Conservation (phyloP, 2,113 vertebrate genomes). For the Pseudopipra pipra region DNA sequence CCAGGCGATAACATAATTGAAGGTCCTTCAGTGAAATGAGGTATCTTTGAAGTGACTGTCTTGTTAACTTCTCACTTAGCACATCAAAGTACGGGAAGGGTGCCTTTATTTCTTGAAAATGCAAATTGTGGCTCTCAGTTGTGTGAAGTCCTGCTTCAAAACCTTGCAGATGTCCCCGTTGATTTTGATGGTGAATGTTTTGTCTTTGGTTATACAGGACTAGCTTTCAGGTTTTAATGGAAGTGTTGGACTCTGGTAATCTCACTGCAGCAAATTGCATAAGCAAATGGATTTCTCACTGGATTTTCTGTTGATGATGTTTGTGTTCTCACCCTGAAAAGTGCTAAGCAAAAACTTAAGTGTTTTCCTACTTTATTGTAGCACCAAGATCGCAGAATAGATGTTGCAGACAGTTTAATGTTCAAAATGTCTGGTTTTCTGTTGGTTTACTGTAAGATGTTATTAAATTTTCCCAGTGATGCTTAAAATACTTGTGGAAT, state of each 20-base stretch:
- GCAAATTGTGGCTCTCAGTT: neutral
- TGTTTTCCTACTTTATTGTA: neutral
- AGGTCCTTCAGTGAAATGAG: constrained; percentile 7
- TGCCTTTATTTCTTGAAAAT: constrained; percentile 28
- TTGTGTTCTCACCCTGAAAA: constrained; percentile 3
- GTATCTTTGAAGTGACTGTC: constrained; percentile 27
- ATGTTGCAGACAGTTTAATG: neutral
- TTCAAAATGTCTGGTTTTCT: constrained; percentile 23
- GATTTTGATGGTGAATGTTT: constrained; percentile 4
- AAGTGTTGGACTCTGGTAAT: neutral
- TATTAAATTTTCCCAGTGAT: neutral
- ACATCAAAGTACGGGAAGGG: constrained; percentile 37
- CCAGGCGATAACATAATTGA: neutral
- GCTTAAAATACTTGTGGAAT: neutral
- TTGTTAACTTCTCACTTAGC: constrained; percentile 35
- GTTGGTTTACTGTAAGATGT: neutral
- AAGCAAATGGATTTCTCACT: constrained; percentile 18
- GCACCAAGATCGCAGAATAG: neutral
- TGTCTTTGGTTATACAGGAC: neutral
- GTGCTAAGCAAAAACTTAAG: neutral
- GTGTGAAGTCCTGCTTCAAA: constrained; percentile 2
- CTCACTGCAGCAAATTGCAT: neutral
- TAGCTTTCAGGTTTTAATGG: neutral
- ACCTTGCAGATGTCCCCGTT: neutral
- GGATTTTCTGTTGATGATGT: neutral